Percentiles rank a stretch among this genome's conserved stretches.
These are phyloP conservation scores for Salvelinus fontinalis DNA, from an alignment of 2,113 vertebrate genomes.

Conservation along the genomic window DNA sequence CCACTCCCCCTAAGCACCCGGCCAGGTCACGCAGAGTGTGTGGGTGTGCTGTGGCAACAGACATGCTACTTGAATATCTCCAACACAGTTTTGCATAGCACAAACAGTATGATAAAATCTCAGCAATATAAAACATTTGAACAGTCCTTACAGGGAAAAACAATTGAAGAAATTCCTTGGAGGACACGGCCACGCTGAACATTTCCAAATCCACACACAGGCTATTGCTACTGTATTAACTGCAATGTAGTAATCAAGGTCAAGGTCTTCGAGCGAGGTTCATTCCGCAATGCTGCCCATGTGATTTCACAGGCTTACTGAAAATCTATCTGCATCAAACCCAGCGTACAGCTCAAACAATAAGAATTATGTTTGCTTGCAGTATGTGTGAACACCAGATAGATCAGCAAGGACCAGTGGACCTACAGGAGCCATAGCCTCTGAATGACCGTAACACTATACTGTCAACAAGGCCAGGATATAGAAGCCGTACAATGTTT, in stretches of 20 bases:
- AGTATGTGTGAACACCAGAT: no score
- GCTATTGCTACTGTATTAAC: neutral
- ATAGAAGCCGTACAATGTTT: neutral
- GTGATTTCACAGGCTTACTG: slow-evolving; percentile 17
- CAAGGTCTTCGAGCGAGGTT: neutral
- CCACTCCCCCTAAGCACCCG: neutral
- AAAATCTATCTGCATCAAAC: slow-evolving; percentile 31
- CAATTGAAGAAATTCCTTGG: no score
- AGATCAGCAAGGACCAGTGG: no score
- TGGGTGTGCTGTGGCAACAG: slow-evolving; percentile 32
- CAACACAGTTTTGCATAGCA: neutral
- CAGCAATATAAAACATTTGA: neutral
- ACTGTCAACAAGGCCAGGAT: no score
- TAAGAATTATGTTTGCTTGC: neutral
- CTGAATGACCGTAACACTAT: no score
- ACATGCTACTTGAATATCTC: neutral
- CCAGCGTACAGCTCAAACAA: slow-evolving; percentile 4
- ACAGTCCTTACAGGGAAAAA: neutral
- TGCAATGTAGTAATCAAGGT: slow-evolving; percentile 14
- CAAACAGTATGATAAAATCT: neutral
- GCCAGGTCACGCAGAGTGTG: neutral
- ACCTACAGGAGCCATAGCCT: no score
- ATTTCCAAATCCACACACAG: neutral
- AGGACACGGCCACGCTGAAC: neutral
- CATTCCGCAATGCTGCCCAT: neutral